These are phyloP conservation scores for Acronicta leporina DNA, from an alignment of 2,888 invertebrate species.

Conservation along the genomic window DNA sequence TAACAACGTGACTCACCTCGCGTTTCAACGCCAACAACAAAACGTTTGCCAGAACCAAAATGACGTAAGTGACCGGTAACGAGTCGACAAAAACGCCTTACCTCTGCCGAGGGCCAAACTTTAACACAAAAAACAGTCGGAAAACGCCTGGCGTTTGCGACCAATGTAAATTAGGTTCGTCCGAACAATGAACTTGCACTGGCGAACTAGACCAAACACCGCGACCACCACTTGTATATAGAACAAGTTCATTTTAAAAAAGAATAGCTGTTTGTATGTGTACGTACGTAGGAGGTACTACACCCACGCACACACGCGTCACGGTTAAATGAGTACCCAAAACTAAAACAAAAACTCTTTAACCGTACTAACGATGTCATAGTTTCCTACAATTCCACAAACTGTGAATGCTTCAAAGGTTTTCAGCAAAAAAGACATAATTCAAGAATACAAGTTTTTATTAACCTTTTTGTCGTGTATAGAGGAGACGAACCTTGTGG, in stretches of 20 bases:
- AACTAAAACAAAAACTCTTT: slow-evolving; percentile 56
- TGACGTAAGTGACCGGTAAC: slow-evolving; percentile 79
- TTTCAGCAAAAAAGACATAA: slow-evolving; percentile 44
- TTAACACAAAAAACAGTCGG: slow-evolving; percentile 73
- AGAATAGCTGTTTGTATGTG: slow-evolving; percentile 66
- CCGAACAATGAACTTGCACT: slow-evolving; percentile 88
- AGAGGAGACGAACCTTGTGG: slow-evolving; percentile 59
- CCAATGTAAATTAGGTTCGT: slow-evolving; percentile 62
- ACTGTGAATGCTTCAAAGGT: slow-evolving; percentile 58
- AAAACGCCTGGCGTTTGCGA: slow-evolving; percentile 79
- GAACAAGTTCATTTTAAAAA: slow-evolving; percentile 72
- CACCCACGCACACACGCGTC: slow-evolving; percentile 67
- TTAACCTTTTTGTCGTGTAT: slow-evolving; percentile 42
- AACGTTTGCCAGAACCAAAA: slow-evolving; percentile 74
- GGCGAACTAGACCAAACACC: slow-evolving; percentile 88
- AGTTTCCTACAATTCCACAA: slow-evolving; percentile 50
- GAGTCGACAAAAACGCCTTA: slow-evolving; percentile 78
- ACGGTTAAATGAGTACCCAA: slow-evolving; percentile 50
- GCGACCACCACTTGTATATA: slow-evolving; percentile 77
- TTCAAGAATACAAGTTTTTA: slow-evolving; percentile 46
- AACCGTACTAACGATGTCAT: slow-evolving; percentile 64
- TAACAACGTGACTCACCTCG: slow-evolving; percentile 85
- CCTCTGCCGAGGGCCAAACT: slow-evolving; percentile 73
- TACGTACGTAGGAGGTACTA: slow-evolving; percentile 70
- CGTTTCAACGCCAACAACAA: slow-evolving; percentile 88